Conservation (phyloP, 2,888 invertebrate species). For the Xylota segnis region DNA sequence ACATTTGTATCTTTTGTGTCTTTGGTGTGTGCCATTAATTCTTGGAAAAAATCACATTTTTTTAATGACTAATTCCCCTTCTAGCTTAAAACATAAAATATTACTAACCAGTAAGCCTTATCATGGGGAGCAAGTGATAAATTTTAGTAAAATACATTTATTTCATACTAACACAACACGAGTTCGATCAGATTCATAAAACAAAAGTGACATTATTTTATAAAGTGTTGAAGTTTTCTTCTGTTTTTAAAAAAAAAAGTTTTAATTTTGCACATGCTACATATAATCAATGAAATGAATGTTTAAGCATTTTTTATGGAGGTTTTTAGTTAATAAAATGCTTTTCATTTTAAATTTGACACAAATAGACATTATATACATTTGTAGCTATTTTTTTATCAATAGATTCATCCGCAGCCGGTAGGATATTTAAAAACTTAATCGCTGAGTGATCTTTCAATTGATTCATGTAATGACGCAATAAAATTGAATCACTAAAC, state of each 20-base stretch:
- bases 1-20: background rate
- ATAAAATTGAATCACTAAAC: slow-evolving; percentile 46
- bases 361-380: background rate
- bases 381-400: background rate
- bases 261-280: slow-evolving; percentile 18
- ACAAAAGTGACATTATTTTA: background rate
- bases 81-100: slow-evolving; percentile 7
- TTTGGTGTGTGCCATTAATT: slow-evolving; percentile 10
- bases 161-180: slow-evolving; percentile 27
- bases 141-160: slow-evolving; percentile 5
- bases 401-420: background rate
- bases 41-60: background rate
- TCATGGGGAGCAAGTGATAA: slow-evolving; percentile 12
- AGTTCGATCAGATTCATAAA: slow-evolving; percentile 13
- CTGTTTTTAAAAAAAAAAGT: background rate
- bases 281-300: background rate
- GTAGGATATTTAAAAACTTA: background rate
- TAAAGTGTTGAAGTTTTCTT: slow-evolving; percentile 1
- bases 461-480: slow-evolving; percentile 40
- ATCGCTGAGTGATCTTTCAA: slow-evolving; percentile 34
- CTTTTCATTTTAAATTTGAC: background rate
- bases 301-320: background rate
- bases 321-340: background rate
- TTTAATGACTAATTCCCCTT: slow-evolving; percentile 11
- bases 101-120: background rate